Conservation (phyloP, 37 sponge, comb jelly and placozoan species). For the Hormiphora californensis region DNA sequence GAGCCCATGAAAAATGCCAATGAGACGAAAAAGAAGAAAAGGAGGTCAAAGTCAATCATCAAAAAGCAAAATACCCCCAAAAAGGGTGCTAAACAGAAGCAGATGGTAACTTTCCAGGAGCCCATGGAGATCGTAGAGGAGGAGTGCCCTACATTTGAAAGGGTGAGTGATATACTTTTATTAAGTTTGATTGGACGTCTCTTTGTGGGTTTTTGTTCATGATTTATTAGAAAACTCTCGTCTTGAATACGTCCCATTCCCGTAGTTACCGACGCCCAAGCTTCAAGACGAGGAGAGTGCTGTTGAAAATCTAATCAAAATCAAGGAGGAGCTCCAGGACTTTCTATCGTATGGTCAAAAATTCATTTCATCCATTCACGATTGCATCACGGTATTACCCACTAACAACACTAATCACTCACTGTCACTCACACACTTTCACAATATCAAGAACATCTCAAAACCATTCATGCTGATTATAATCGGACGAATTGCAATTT, state of each 20-base stretch:
- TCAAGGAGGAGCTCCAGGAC: slow-evolving; percentile 28
- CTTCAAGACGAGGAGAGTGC: background rate
- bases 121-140: background rate
- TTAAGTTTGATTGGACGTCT: background rate
- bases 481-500: no score
- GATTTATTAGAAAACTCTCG: background rate
- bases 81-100: background rate
- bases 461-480: background rate
- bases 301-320: background rate
- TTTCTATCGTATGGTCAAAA: slow-evolving; percentile 36
- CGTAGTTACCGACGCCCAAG: background rate
- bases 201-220: background rate
- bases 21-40: background rate
- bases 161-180: background rate
- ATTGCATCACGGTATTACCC: background rate
- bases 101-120: background rate
- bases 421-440: no score
- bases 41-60: background rate
- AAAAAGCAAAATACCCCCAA: background rate
- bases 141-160: background rate
- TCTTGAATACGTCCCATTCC: background rate
- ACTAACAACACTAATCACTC: no score
- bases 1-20: background rate
- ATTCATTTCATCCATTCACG: slow-evolving; percentile 9
- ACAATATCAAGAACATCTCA: background rate